Conservation (phyloP, 2,888 invertebrate species). For the Chrysolina americana region DNA sequence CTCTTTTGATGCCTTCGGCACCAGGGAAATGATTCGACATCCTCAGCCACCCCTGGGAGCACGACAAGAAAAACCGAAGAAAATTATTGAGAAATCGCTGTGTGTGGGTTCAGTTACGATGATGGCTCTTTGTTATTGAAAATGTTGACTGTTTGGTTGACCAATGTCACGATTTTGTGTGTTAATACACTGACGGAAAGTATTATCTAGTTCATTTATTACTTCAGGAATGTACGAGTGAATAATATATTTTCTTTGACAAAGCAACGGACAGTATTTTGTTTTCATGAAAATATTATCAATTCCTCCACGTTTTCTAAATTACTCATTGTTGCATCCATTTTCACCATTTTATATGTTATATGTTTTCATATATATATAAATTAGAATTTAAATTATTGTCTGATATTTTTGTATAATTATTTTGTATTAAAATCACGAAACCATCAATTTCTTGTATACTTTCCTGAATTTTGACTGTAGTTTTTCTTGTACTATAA, state of each 20-base stretch:
- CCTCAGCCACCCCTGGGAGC: neutral
- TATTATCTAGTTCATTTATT: slow-evolving; percentile 7
- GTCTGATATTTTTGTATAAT: too few relatives aligned
- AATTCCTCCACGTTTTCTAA: too few relatives aligned
- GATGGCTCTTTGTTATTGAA: slow-evolving; percentile 51
- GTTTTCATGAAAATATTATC: too few relatives aligned
- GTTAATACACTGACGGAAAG: slow-evolving; percentile 17
- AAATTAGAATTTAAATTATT: too few relatives aligned
- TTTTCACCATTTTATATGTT: neutral
- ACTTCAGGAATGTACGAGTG: neutral
- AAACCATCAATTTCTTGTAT: too few relatives aligned
- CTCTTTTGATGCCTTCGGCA: neutral
- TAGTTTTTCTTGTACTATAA: too few relatives aligned
- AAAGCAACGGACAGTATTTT: too few relatives aligned
- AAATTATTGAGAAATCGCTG: slow-evolving; percentile 35
- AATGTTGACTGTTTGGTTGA: slow-evolving; percentile 2
- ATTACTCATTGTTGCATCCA: neutral
- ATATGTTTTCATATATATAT: too few relatives aligned
- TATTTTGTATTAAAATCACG: too few relatives aligned
- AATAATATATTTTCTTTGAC: too few relatives aligned
- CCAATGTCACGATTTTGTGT: neutral
- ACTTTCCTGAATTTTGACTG: too few relatives aligned
- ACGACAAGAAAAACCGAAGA: slow-evolving; percentile 11
- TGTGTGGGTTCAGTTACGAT: slow-evolving; percentile 52
- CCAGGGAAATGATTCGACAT: neutral